Base-by-base conservation (phyloP, 2,797 vertebrate species). In the Threskiornis aethiopicus region DNA sequence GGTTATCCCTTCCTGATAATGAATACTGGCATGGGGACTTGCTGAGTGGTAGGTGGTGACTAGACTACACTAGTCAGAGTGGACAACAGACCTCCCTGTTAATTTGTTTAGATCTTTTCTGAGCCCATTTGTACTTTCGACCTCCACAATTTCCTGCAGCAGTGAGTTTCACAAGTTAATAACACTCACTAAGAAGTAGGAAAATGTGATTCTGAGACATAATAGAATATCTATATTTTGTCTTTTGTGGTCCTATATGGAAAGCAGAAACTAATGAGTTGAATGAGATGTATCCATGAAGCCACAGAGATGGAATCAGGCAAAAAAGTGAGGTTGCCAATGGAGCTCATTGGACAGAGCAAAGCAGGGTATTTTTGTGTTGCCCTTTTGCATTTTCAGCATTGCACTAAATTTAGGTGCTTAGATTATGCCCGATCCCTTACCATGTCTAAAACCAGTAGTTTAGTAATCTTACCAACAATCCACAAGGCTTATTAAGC, bases 281-380 rank as follows among this genome's bases (percentile, higher is more conserved):
- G 46, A 31, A 24, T 31, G 33, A 71, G 26, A 14, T 28, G 7
- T 35, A 39, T 14, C 9, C 1, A 1, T 67, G 37, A 69, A 76
- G 2, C 3, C 33, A 20, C 0, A 71, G 22, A 0, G 0, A 39
- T 22, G 42, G 20, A 88, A 44, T 2, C 9, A 11, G 16, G 41
- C 17, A 67, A 79, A 69, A 57, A 80, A 25, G 12, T 29, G 49
- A 77, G 13, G 17, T 47, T 83, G 16, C 29, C 20, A 26, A 0
- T 29, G 24, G 2, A 4, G 14, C n/a, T 77, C 33, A 26, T 4
- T 29, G 35, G 28, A 18, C 20, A n/a, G 39, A 66, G 46, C 37
- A 26, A 11, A 84, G 13, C 13, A 41, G 28, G 13, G 17, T 49
- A 7, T 33, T 88, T 91, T 64, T 49, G 9, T 21, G n/a, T 19